Conservation (phyloP, 2,113 vertebrate genomes). For the Synodontis membranacea region DNA sequence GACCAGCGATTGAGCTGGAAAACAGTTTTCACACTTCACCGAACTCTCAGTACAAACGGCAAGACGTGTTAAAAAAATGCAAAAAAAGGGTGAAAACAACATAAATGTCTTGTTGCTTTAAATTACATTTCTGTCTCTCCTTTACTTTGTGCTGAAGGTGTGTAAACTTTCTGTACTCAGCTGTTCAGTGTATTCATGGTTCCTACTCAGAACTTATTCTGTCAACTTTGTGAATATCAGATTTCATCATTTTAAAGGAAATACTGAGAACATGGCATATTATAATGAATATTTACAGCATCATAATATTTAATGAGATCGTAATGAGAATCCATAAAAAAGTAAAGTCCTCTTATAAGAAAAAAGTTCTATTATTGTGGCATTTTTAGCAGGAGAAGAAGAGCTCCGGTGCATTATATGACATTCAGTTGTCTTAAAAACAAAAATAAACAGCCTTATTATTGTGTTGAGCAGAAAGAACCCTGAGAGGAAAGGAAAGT, state of each 20-base stretch:
- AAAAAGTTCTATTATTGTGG: background rate
- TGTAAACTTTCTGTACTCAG: background rate
- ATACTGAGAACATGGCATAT: background rate
- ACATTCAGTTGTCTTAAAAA: background rate
- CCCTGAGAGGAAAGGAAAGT: constrained; percentile 5
- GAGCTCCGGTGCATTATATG: background rate
- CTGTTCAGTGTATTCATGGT: background rate
- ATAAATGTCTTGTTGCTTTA: background rate
- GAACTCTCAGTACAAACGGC: background rate
- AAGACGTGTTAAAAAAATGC: background rate
- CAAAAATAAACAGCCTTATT: background rate
- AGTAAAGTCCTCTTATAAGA: too few relatives aligned
- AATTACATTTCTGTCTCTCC: background rate
- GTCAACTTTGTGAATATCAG: background rate
- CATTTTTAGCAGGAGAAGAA: background rate
- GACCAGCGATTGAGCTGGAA: background rate
- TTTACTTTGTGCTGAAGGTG: background rate
- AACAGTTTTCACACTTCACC: background rate
- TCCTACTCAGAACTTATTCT: background rate
- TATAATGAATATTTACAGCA: background rate
- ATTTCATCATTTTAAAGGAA: background rate
- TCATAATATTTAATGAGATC: too few relatives aligned
- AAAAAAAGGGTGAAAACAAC: background rate
- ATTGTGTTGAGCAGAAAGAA: background rate
- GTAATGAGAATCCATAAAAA: background rate